These are phyloP conservation scores for Rhizomys pruinosus DNA, from an alignment of 2,113 vertebrate genomes.

Conservation along the genomic window DNA sequence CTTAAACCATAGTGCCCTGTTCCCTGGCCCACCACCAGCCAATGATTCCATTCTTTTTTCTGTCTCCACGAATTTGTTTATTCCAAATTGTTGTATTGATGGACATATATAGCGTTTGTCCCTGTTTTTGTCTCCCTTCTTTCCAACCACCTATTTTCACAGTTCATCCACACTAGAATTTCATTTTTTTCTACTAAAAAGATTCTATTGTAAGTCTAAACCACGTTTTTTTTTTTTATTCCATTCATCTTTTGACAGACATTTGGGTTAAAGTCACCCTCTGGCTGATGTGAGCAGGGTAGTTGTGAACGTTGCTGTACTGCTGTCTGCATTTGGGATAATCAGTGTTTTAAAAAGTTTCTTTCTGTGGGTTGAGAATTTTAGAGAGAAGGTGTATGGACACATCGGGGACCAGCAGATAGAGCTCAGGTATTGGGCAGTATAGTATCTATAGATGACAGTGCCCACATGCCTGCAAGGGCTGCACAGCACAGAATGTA, in stretches of 20 bases:
- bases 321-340: not conserved
- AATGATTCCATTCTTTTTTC: not conserved
- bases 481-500: not conserved
- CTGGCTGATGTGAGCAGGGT: not conserved
- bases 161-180: not conserved
- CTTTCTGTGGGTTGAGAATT: not conserved
- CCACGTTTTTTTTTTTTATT: not conserved
- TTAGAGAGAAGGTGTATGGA: not conserved
- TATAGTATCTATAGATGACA: rapidly evolving
- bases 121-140: not conserved
- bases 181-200: not conserved
- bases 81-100: not conserved
- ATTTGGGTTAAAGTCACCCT: not conserved
- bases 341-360: not conserved
- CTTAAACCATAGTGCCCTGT: not conserved
- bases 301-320: not conserved
- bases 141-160: slow-evolving; percentile 10
- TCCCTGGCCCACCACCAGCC: rapidly evolving
- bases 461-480: rapidly evolving
- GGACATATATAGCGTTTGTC: not conserved
- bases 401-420: not conserved
- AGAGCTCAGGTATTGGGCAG: not conserved
- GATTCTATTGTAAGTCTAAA: not conserved
- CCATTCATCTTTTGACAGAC: not conserved
- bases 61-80: not conserved